A percentile compares a stretch with the other conserved stretches of the same genome.
Evolutionary conservation across 2,113 vertebrate genomes (phyloP).

Genomic region (Benitochromis conjunctus): DNA sequence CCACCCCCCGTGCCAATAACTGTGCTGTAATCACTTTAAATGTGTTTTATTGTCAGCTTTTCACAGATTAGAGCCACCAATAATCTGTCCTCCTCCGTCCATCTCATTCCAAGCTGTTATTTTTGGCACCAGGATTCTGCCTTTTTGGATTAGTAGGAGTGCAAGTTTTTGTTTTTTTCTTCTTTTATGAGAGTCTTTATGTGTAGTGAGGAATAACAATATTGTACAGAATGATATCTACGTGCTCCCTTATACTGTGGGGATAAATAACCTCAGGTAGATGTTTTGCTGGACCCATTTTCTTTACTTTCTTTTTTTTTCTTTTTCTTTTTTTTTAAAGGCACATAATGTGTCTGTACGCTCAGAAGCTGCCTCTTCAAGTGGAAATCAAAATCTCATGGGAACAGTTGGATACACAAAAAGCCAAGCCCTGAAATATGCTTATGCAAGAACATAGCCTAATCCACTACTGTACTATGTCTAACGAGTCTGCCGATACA

Average conservation of each 20-base stretch:
- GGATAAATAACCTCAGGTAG: not conserved
- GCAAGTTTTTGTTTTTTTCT: conserved; percentile 8
- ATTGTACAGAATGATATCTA: not conserved
- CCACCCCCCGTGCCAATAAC: conserved; percentile 50
- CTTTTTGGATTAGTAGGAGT: conserved; percentile 73
- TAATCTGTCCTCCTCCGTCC: conserved; percentile 74
- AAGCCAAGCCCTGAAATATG: conserved; percentile 33
- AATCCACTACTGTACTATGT: conserved; percentile 21
- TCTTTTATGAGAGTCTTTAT: not conserved
- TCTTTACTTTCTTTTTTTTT: not conserved
- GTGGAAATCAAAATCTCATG: conserved; percentile 42
- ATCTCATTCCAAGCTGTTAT: conserved; percentile 75
- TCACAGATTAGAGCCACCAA: conserved; percentile 70
- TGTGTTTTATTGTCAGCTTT: conserved; percentile 75
- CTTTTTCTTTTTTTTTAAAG: not conserved
- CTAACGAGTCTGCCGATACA: not conserved
- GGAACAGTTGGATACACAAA: conserved; percentile 1
- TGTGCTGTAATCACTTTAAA: conserved; percentile 70
- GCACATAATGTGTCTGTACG: not conserved
- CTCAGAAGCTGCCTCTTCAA: conserved; percentile 9
- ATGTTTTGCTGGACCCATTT: not conserved
- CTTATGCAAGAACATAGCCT: conserved; percentile 41
- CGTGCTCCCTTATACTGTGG: not conserved
- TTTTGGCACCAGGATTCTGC: conserved; percentile 67
- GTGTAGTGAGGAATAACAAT: conserved; percentile 18